These are phyloP conservation scores for Ctenosaura bakeri DNA, from an alignment of 2,797 vertebrate genomes.

Conservation along the genomic window DNA sequence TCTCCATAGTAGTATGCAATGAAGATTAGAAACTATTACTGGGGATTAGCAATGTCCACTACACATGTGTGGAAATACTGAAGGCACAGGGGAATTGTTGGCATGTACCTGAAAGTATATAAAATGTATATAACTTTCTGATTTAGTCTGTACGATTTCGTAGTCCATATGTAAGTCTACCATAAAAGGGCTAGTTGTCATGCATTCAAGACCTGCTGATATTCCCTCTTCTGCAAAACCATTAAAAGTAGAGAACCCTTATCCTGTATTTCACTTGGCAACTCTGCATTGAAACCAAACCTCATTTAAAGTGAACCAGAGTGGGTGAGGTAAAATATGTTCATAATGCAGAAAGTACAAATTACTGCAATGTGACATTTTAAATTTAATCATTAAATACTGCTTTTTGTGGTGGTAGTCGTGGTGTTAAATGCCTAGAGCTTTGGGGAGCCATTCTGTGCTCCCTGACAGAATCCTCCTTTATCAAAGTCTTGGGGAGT, in stretches of 20 bases:
- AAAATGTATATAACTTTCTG: neutral
- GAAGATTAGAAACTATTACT: neutral
- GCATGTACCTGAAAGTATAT: neutral
- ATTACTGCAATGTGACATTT: neutral
- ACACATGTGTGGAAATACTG: neutral
- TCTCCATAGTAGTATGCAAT: neutral
- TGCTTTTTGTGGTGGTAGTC: too few species aligned
- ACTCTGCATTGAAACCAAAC: neutral
- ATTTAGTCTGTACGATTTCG: neutral
- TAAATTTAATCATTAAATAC: neutral
- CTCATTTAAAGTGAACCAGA: neutral
- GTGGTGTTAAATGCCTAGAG: too few species aligned
- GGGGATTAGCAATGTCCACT: neutral
- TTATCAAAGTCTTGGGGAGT: too few species aligned
- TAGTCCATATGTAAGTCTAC: neutral
- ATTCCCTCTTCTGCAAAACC: too few species aligned
- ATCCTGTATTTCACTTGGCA: too few species aligned
- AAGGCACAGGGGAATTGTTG: neutral
- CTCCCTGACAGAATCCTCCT: too few species aligned
- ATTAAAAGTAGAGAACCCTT: too few species aligned
- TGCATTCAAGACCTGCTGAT: neutral
- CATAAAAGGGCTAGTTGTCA: neutral
- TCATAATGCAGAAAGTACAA: neutral
- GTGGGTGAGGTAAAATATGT: neutral
- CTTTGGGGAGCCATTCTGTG: too few species aligned